Evolutionary conservation across 2,797 vertebrate species (phyloP).

Genomic region (Rhinichthys osculus): DNA sequence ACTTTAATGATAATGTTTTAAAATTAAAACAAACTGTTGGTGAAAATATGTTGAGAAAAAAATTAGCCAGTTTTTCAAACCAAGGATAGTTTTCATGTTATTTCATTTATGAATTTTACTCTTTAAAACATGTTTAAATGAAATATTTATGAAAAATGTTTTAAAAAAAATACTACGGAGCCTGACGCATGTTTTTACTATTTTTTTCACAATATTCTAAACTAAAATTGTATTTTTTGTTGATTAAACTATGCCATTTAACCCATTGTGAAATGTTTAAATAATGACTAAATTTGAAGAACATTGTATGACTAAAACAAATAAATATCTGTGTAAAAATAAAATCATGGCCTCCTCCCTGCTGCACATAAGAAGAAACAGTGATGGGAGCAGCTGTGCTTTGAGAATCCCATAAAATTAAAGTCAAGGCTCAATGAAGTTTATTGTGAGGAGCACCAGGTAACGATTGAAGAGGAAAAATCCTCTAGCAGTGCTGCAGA

Average conservation of each 20-base stretch:
- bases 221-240: not conserved
- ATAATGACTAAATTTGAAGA: not conserved
- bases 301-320: not conserved
- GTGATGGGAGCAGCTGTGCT: slow-evolving; percentile 32
- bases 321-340: not conserved
- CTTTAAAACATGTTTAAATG: not conserved
- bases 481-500: slow-evolving; percentile 40
- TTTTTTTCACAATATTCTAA: not conserved
- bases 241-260: not conserved
- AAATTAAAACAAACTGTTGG: not conserved
- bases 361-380: slow-evolving; percentile 15
- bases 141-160: not conserved
- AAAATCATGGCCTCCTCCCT: not conserved
- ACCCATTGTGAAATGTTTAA: not conserved
- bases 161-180: too few species aligned
- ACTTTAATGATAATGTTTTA: not conserved
- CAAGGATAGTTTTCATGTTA: not conserved
- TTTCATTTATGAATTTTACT: not conserved
- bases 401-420: slow-evolving; percentile 33
- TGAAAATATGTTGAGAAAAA: not conserved
- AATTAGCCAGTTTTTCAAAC: not conserved
- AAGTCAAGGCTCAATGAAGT: slow-evolving; percentile 36
- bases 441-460: slow-evolving; percentile 41
- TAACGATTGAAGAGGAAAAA: slow-evolving; percentile 27
- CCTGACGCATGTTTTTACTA: too few species aligned